A percentile compares a stretch with the other conserved stretches of the same genome.
Evolutionary conservation across 2,888 invertebrate species (phyloP).

Genomic region (Amphipyra berbera): DNA sequence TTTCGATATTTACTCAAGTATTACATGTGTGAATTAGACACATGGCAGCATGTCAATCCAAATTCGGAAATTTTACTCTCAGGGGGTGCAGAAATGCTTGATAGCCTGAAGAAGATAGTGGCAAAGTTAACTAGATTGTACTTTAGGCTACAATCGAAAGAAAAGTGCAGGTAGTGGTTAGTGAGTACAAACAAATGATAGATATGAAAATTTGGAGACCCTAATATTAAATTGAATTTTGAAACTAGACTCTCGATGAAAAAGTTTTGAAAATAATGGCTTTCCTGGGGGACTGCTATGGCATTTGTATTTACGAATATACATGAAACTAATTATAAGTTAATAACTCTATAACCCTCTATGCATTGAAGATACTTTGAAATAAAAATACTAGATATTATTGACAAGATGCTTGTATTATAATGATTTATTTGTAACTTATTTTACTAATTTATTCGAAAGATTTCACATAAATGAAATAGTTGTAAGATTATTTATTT

Average conservation of each 20-base stretch:
- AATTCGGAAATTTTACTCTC: too few species aligned
- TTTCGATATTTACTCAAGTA: background rate
- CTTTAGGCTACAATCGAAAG: too few species aligned
- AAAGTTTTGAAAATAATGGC: background rate
- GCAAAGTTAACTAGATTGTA: too few species aligned
- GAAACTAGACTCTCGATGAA: too few species aligned
- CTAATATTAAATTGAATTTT: too few species aligned
- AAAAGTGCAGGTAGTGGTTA: too few species aligned
- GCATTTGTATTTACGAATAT: background rate
- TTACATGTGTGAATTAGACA: too few species aligned
- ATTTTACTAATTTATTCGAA: slow-evolving; percentile 45
- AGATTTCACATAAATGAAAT: slow-evolving; percentile 31
- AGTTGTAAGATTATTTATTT: slow-evolving; percentile 68
- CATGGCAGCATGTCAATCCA: too few species aligned
- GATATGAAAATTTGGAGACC: too few species aligned
- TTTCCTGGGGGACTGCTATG: slow-evolving; percentile 13
- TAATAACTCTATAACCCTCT: background rate
- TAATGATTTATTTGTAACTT: slow-evolving; percentile 16
- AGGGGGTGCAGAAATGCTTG: background rate
- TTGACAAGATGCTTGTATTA: slow-evolving; percentile 1
- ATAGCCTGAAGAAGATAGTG: background rate
- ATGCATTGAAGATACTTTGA: background rate
- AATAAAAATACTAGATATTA: slow-evolving; percentile 23
- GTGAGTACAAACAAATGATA: too few species aligned
- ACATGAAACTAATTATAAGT: too few species aligned